Conservation (phyloP, 2,888 invertebrate genomes). For the Epistrophe grossulariae region DNA sequence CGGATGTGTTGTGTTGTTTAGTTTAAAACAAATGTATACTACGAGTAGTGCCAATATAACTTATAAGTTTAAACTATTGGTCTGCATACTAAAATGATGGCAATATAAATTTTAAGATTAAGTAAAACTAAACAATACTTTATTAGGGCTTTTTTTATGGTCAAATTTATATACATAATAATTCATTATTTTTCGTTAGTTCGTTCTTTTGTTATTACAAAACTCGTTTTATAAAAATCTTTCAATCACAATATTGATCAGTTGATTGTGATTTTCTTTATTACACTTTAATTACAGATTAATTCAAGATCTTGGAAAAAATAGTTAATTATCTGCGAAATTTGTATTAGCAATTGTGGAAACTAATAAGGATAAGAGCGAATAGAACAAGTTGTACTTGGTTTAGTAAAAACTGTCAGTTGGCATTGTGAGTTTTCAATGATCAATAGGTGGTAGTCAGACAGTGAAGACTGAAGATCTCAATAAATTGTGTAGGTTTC, state of each 20-base stretch:
- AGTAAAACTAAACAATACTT: slow-evolving; percentile 24
- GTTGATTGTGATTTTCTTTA: not conserved
- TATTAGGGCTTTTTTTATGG: not conserved
- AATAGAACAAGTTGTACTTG: too few species aligned
- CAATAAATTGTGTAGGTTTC: too few species aligned
- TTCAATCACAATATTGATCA: not conserved
- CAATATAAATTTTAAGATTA: slow-evolving; percentile 23
- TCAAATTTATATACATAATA: not conserved
- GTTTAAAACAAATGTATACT: slow-evolving; percentile 17
- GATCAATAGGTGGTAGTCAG: too few species aligned
- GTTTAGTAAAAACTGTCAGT: too few species aligned
- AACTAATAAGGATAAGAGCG: too few species aligned
- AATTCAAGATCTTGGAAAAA: too few species aligned
- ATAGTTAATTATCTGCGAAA: not conserved
- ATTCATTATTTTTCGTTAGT: not conserved
- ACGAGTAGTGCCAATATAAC: slow-evolving; percentile 51
- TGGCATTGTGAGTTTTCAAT: too few species aligned
- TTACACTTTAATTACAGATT: too few species aligned
- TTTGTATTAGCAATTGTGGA: not conserved
- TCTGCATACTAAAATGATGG: slow-evolving; percentile 15
- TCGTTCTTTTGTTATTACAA: not conserved
- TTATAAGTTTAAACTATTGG: slow-evolving; percentile 16
- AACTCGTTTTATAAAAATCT: not conserved
- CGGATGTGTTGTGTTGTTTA: slow-evolving; percentile 3
- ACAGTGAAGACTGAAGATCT: too few species aligned